Conservation (phyloP, 2,113 vertebrate genomes). For the Syngnathus floridae region DNA sequence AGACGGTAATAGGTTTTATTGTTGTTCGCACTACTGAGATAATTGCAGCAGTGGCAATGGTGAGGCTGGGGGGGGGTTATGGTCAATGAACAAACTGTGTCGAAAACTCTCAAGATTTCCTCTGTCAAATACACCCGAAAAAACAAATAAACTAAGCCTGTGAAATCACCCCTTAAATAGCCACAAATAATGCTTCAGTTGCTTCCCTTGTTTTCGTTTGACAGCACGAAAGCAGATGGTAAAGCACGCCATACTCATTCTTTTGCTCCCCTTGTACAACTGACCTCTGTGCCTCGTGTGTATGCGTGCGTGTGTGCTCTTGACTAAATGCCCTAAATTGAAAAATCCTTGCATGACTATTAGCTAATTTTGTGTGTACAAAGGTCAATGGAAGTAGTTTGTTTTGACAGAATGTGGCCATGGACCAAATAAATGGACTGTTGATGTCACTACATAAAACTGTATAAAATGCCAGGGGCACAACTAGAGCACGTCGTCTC, state of each 20-base stretch:
- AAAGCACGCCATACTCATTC: not conserved
- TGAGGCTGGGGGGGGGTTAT: not conserved
- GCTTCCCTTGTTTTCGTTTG: not conserved
- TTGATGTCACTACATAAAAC: not conserved
- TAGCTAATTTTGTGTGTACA: not conserved
- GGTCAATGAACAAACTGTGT: not conserved
- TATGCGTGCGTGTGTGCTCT: not conserved
- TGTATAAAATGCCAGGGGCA: not conserved
- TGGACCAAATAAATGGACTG: no score
- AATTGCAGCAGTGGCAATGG: not conserved
- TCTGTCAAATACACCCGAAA: not conserved
- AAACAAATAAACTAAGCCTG: conserved; percentile 5
- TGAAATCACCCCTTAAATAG: not conserved
- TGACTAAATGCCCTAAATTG: not conserved
- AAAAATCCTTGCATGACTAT: not conserved
- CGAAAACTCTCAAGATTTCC: not conserved
- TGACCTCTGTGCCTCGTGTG: not conserved
- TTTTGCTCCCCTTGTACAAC: not conserved
- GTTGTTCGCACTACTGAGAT: not conserved
- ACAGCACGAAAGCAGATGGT: not conserved
- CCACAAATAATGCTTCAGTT: not conserved
- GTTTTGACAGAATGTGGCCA: no score
- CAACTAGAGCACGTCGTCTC: no score
- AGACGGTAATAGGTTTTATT: not conserved
- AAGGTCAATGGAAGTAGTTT: not conserved